Percentiles rank a stretch among this genome's conserved stretches.
Conservation (phyloP, 1,140 invertebrate genomes). For the Megalonaias nervosa region DNA sequence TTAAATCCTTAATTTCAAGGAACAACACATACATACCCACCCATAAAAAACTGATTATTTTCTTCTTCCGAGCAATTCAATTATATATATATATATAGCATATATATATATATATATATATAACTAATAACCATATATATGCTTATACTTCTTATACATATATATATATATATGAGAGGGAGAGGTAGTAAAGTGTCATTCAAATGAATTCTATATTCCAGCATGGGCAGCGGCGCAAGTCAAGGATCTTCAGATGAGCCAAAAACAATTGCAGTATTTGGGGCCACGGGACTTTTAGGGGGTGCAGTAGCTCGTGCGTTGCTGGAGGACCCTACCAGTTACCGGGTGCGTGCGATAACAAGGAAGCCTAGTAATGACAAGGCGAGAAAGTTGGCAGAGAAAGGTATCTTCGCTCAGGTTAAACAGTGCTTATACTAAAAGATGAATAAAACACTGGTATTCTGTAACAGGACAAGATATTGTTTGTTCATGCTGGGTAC, state of each 20-base stretch:
- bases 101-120: too few species aligned
- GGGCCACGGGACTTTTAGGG: slow-evolving; percentile 51
- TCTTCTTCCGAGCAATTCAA: too few species aligned
- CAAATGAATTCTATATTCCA: slow-evolving; percentile 5
- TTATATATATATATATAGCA: too few species aligned
- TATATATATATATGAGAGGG: too few species aligned
- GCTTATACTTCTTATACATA: too few species aligned
- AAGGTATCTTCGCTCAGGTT: slow-evolving; percentile 32
- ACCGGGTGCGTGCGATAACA: slow-evolving; percentile 52
- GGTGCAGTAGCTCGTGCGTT: slow-evolving; percentile 47
- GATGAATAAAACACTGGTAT: background rate
- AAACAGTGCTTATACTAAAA: too few species aligned
- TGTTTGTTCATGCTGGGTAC: background rate
- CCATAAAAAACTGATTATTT: too few species aligned
- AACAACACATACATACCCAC: too few species aligned
- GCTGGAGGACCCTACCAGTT: slow-evolving; percentile 44
- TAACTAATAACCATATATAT: too few species aligned
- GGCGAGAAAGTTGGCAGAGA: slow-evolving; percentile 48
- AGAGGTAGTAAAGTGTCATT: too few species aligned
- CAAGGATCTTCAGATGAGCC: slow-evolving; percentile 45
- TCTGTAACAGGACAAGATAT: background rate
- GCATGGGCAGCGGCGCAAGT: slow-evolving; percentile 60
- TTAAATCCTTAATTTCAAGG: too few species aligned
- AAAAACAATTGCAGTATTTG: slow-evolving; percentile 53
- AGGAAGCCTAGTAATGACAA: slow-evolving; percentile 46